phyloP scores from a whole-genome alignment of 2,888 invertebrate species.

The Drosophila differens region DNA sequence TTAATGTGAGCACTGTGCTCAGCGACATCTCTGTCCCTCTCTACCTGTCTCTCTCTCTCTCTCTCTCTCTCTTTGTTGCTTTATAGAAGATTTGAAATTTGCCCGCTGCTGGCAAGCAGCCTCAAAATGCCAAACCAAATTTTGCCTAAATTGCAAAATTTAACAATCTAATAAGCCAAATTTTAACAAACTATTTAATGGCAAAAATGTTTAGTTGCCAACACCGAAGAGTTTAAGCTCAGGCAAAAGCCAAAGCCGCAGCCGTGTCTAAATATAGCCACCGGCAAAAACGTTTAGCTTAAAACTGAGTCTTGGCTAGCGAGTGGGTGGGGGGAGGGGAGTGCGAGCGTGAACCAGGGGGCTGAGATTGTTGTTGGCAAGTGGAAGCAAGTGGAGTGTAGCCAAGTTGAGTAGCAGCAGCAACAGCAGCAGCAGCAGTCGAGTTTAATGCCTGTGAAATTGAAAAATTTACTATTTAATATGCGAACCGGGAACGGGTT shows the following conservation, averaged over 20 bases:
- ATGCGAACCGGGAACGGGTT: constrained; percentile 72
- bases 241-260: constrained; percentile 33
- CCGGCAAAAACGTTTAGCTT: constrained; percentile 73
- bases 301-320: constrained; percentile 40
- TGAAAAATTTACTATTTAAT: constrained; percentile 81
- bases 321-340: background rate
- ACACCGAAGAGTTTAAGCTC: constrained; percentile 29
- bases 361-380: constrained; percentile 24
- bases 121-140: constrained; percentile 68
- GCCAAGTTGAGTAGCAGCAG: constrained; percentile 49
- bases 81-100: background rate
- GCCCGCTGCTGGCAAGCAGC: constrained; percentile 19
- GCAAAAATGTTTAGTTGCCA: constrained; percentile 65
- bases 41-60: too few species aligned
- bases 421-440: constrained; percentile 59
- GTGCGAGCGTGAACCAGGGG: background rate
- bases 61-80: background rate
- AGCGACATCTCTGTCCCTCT: background rate
- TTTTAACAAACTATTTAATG: constrained; percentile 82
- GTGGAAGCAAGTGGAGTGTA: constrained; percentile 51
- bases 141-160: constrained; percentile 79
- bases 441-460: constrained; percentile 82
- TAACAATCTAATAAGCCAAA: constrained; percentile 80
- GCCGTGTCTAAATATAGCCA: constrained; percentile 70
- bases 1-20: constrained; percentile 29